A percentile compares a stretch with the other conserved stretches of the same genome.
phyloP scores from a whole-genome alignment of 2,797 vertebrate genomes.

The Allochrocebus solatus region DNA sequence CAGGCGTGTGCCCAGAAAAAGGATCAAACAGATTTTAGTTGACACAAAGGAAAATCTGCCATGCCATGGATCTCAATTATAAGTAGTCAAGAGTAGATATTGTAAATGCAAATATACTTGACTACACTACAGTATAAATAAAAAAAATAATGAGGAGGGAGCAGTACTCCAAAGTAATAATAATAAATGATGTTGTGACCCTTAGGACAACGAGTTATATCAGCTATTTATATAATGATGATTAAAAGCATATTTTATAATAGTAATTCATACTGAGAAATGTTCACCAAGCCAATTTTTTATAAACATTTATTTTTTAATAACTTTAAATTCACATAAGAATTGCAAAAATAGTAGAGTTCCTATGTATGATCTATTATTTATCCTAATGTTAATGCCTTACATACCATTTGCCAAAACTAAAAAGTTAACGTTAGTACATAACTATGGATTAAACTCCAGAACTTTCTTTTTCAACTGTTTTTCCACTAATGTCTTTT shows the following conservation, averaged over 20 bases:
- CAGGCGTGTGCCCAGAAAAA: background rate
- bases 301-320: background rate
- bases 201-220: background rate
- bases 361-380: background rate
- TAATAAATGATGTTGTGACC: background rate
- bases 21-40: background rate
- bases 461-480: background rate
- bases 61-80: background rate
- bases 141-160: background rate
- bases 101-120: background rate
- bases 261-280: background rate
- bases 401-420: background rate
- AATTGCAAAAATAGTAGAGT: background rate
- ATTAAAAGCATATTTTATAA: background rate
- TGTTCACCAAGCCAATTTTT: background rate
- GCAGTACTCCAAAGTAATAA: background rate
- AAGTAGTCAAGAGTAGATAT: background rate
- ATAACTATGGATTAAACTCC: background rate
- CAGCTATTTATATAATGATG: background rate
- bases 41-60: background rate
- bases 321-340: background rate
- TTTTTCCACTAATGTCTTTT: background rate
- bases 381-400: background rate
- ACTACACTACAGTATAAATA: background rate
- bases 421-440: background rate